Base-by-base conservation (phyloP, 2,113 vertebrate species). In the Zapus hudsonius region DNA sequence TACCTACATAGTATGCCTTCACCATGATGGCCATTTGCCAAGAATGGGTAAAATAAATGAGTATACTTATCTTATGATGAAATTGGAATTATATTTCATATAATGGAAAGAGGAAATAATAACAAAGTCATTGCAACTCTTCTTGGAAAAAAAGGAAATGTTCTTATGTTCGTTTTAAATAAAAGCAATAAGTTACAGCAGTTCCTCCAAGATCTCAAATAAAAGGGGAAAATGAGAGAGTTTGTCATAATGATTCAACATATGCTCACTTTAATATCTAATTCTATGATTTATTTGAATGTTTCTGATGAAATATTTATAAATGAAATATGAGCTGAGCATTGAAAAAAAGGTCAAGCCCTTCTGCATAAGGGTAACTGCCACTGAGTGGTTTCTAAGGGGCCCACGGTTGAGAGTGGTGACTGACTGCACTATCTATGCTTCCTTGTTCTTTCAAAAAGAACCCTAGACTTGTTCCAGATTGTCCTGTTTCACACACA, bases 31-130 rank as follows among this genome's bases (percentile, higher is more conserved):
- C 3, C 52, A 70, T 87, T 93, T 89, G 42, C 12, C 12, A 95
- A 75, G 12, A 66, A 29, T 59, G 19, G 5, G 11, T 94, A 84
- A 86, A 81, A 63, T 91, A 12, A 80, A 89, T 87, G 69, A 76
- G 57, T n/a, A 78, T 2, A 57, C n/a, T 93, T 84, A n/a, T 84
- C 5, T 75, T 89, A 36, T 59, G 15, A 84, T 8, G 44, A 63
- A 70, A 81, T 82, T 84, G 47, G 36, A 96, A 27, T 78, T 83
- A 17, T 89, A 87, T 89, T 82, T 74, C 31, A 87, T 78, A 81
- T 74, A 94, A 66, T 64, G 22, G 57, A 88, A 92, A 61, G 20
- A 17, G 0, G 11, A 89, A 94, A 70, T 72, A 74, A 55, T 81
- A 61, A 91, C 69, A 47, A 93, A 63, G 2, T 44, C 64, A 31